A percentile compares a stretch with the other conserved stretches of the same genome.
Conservation (phyloP, 1,140 invertebrate species). For the Pantala flavescens region DNA sequence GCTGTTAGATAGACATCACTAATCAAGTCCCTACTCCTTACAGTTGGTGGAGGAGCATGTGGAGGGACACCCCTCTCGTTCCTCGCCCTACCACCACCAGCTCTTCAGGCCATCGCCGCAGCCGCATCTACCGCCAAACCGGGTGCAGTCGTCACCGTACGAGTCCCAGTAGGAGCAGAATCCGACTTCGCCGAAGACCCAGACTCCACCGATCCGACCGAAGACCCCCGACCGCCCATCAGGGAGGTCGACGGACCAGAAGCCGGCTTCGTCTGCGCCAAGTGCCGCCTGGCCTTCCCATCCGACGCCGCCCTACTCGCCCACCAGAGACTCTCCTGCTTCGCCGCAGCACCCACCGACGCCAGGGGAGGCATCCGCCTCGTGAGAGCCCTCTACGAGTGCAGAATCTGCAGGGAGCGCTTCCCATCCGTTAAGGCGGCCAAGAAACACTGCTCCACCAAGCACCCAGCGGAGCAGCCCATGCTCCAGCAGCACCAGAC, state of each 20-base stretch:
- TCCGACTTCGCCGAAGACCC: background rate
- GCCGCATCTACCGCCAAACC: constrained; percentile 33
- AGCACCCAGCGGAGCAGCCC: constrained; percentile 31
- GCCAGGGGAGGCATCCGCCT: constrained; percentile 48
- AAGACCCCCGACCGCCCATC: constrained; percentile 32
- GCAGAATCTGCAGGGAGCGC: constrained; percentile 50
- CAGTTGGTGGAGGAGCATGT: constrained; percentile 19
- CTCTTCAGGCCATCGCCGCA: constrained; percentile 37
- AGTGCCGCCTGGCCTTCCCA: constrained; percentile 71
- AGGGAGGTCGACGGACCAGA: constrained; percentile 56
- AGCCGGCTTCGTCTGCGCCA: constrained; percentile 73
- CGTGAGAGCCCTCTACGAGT: constrained; percentile 57
- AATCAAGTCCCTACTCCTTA: background rate
- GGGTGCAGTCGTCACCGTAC: constrained; percentile 32
- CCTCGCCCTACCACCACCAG: constrained; percentile 32
- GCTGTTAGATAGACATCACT: background rate
- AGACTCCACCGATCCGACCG: constrained; percentile 21
- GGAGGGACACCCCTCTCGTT: background rate
- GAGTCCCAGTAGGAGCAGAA: constrained; percentile 40
- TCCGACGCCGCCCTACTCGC: constrained; percentile 56
- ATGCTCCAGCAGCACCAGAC: constrained; percentile 31
- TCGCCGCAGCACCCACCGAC: constrained; percentile 45
- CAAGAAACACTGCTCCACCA: constrained; percentile 53
- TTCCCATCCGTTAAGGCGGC: constrained; percentile 49
- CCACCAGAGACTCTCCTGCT: constrained; percentile 57